Conservation (phyloP, 2,797 vertebrate genomes). For the Smutsia gigantea region DNA sequence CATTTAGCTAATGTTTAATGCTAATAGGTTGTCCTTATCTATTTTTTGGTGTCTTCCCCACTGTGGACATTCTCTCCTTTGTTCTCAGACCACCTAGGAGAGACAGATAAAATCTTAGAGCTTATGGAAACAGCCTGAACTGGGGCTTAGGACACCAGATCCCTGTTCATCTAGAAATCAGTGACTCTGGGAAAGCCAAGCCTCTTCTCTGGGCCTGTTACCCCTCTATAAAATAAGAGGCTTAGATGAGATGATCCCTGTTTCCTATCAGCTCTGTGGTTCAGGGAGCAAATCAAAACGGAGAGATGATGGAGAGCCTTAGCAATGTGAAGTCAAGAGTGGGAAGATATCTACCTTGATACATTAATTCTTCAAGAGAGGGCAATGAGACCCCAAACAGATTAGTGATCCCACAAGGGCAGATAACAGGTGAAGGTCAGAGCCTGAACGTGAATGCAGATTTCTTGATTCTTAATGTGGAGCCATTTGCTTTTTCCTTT, state of each 20-base stretch:
- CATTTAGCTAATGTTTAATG: constrained; percentile 61
- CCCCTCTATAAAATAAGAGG: background rate
- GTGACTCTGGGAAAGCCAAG: background rate
- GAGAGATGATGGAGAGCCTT: background rate
- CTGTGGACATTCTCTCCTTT: constrained; percentile 56
- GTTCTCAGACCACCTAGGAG: constrained; percentile 54
- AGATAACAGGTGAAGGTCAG: background rate
- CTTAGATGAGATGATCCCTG: background rate
- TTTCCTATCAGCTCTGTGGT: background rate
- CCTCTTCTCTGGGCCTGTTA: background rate
- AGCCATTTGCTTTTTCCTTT: background rate
- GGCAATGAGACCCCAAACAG: background rate
- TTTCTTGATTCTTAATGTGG: background rate
- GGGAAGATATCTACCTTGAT: background rate
- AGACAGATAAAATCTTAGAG: background rate
- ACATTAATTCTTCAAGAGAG: background rate
- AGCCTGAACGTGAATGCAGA: background rate
- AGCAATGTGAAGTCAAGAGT: background rate
- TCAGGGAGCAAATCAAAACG: constrained; percentile 35
- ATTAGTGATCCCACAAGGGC: background rate
- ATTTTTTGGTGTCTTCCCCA: constrained; percentile 64
- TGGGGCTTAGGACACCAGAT: background rate
- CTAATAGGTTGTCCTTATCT: constrained; percentile 72
- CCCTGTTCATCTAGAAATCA: background rate
- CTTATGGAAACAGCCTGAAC: background rate